phyloP scores from a whole-genome alignment of 2,888 invertebrate genomes.

The Agrotis clavis region DNA sequence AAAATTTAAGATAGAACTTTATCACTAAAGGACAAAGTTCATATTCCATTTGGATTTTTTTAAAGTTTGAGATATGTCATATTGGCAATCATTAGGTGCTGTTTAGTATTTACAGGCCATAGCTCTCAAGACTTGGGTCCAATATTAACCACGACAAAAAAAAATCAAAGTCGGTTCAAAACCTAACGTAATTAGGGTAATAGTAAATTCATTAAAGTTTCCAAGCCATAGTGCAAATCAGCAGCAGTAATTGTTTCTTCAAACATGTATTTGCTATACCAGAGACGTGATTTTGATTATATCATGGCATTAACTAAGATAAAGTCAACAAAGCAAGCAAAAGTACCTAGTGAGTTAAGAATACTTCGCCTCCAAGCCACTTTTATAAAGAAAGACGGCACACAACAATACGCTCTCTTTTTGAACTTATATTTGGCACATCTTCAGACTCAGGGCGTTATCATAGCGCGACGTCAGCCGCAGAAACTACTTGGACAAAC shows the following conservation, averaged over 20 bases:
- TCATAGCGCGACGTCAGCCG: conserved; percentile 40
- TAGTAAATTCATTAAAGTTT: no score
- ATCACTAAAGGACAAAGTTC: no score
- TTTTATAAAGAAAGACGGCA: conserved; percentile 35
- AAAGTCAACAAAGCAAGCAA: conserved; percentile 1
- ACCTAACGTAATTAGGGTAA: no score
- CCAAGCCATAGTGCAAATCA: no score
- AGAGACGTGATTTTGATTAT: not conserved
- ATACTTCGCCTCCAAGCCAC: conserved; percentile 10
- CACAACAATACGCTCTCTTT: conserved; percentile 43
- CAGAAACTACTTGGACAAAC: conserved; percentile 54
- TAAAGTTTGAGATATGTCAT: no score
- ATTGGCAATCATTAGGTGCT: no score
- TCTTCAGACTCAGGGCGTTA: conserved; percentile 33
- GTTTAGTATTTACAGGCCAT: no score
- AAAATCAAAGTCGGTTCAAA: no score
- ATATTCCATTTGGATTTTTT: no score
- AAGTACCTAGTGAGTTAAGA: conserved; percentile 8
- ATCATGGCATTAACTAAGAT: not conserved
- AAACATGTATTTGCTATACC: not conserved
- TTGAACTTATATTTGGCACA: conserved; percentile 49
- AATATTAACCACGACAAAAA: no score
- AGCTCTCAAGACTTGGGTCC: no score
- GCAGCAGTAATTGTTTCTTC: not conserved
- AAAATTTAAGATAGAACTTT: no score